These are phyloP conservation scores for Antennarius maculatus DNA, from an alignment of 2,797 vertebrate genomes.

Conservation along the genomic window DNA sequence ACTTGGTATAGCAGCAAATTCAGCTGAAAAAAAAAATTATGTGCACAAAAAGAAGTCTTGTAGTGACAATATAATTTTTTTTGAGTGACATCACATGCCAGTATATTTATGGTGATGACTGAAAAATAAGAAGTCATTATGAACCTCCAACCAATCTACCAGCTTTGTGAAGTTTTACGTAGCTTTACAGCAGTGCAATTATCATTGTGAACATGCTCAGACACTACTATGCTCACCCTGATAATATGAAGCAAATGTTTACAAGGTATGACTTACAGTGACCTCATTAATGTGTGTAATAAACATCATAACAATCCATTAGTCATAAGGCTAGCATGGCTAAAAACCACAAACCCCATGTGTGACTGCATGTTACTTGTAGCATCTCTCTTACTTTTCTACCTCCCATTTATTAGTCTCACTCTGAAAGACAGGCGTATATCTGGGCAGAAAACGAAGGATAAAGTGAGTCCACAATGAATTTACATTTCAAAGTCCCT, in stretches of 20 bases:
- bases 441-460: conserved; percentile 8
- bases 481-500: conserved; percentile 21
- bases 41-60: background rate
- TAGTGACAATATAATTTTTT: background rate
- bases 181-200: no score
- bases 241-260: no score
- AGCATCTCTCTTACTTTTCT: background rate
- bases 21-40: background rate
- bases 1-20: background rate
- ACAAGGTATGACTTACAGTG: no score
- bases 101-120: background rate
- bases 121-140: no score
- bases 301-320: no score
- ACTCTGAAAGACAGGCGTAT: background rate
- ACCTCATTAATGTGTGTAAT: background rate
- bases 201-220: no score
- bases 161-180: background rate
- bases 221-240: no score
- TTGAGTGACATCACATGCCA: background rate
- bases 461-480: background rate
- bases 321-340: background rate
- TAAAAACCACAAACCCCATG: background rate
- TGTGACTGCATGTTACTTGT: no score
- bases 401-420: background rate
- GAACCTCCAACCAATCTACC: background rate